Percentiles rank a stretch among this genome's conserved stretches.
These are phyloP conservation scores for Onthophagus sagittarius DNA, from an alignment of 2,888 invertebrate species.

Conservation along the genomic window DNA sequence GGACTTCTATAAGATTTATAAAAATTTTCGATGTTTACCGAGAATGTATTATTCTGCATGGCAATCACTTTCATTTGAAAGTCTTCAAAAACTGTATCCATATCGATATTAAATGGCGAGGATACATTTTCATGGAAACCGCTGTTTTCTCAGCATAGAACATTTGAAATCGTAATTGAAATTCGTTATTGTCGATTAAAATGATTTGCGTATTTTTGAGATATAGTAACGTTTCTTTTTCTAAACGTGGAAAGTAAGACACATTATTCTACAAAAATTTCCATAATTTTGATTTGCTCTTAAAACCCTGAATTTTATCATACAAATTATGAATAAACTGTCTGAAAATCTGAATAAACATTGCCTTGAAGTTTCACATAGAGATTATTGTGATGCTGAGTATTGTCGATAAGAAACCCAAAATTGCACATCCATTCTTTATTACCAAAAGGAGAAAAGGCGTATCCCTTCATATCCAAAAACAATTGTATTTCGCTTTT, in stretches of 20 bases:
- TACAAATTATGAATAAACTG: no score
- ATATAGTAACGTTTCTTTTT: slow-evolving; percentile 21
- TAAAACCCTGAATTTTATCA: no score
- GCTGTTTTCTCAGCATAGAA: slow-evolving; percentile 14
- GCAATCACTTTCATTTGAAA: slow-evolving; percentile 27
- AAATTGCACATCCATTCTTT: slow-evolving; percentile 25
- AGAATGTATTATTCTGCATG: slow-evolving; percentile 25
- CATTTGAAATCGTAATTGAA: no score
- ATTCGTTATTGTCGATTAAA: no score
- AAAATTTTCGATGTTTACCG: slow-evolving; percentile 18
- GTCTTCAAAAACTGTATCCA: slow-evolving; percentile 25
- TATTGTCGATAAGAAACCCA: no score
- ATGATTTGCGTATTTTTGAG: slow-evolving; percentile 21
- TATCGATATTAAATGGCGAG: slow-evolving; percentile 27
- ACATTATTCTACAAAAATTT: background rate
- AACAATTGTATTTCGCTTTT: slow-evolving; percentile 28
- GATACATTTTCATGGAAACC: slow-evolving; percentile 26
- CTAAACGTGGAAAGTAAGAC: slow-evolving; percentile 26
- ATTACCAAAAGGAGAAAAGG: slow-evolving; percentile 26
- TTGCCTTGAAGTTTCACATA: no score
- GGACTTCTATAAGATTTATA: slow-evolving; percentile 23
- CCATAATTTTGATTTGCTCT: no score
- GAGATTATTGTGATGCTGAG: no score
- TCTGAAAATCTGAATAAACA: no score
- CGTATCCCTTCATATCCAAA: slow-evolving; percentile 25